These are phyloP conservation scores for Bucco capensis DNA, from an alignment of 2,113 vertebrate genomes.

Conservation along the genomic window DNA sequence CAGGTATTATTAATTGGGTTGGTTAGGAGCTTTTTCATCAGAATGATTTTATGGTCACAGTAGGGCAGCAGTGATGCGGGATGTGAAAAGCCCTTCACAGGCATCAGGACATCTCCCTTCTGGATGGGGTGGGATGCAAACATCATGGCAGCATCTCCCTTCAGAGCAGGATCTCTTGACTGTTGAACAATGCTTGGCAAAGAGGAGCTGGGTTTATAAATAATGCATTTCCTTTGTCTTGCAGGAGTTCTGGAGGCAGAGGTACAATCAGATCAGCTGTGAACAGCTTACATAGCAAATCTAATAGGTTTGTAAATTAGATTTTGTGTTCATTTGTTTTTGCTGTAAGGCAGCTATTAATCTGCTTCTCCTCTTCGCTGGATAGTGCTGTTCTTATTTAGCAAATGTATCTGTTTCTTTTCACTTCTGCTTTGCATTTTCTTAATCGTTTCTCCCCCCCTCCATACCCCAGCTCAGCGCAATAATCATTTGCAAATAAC, in stretches of 20 bases:
- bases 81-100: not conserved
- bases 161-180: conserved; percentile 22
- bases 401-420: conserved; percentile 71
- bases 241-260: conserved; percentile 86
- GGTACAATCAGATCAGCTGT: conserved; percentile 84
- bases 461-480: not conserved
- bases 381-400: conserved; percentile 72
- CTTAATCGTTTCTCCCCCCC: conserved; percentile 55
- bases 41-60: not conserved
- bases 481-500: conserved; percentile 61
- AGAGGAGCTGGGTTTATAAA: conserved; percentile 74
- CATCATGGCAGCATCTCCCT: accelerated
- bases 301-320: conserved; percentile 90
- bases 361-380: conserved; percentile 73
- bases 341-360: conserved; percentile 82
- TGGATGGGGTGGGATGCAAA: not conserved
- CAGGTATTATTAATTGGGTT: not conserved
- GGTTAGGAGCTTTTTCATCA: not conserved
- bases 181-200: conserved; percentile 66
- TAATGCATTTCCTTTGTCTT: conserved; percentile 83
- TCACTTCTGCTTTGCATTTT: conserved; percentile 71
- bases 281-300: conserved; percentile 84
- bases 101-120: not conserved
- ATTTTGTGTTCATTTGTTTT: conserved; percentile 83
- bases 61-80: not conserved